phyloP scores from a whole-genome alignment of 2,113 vertebrate species.

The Hoplias malabaricus region DNA sequence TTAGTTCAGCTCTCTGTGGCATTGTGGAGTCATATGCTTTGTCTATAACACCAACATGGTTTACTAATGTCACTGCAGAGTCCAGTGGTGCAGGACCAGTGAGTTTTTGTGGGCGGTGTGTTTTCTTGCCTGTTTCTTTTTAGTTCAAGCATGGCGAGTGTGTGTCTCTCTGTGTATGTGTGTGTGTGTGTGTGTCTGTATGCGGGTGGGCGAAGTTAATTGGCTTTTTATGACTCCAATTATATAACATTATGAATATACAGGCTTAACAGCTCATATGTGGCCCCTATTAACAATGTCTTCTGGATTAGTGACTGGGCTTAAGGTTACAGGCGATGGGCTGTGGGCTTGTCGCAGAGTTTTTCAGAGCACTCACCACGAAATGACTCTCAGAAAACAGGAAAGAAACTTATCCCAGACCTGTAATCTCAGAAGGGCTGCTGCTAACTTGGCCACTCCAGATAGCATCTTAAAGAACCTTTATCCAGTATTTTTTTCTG shows the following conservation, averaged over 20 bases:
- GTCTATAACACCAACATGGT: background rate
- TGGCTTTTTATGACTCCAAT: slow-evolving; percentile 83
- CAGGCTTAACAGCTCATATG: slow-evolving; percentile 80
- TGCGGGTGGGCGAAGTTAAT: slow-evolving; percentile 71
- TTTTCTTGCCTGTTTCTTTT: slow-evolving; percentile 1
- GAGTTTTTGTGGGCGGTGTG: background rate
- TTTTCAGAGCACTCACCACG: slow-evolving; percentile 62
- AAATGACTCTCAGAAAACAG: slow-evolving; percentile 49
- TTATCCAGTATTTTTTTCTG: background rate
- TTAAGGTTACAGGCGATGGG: slow-evolving; percentile 72
- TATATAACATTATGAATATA: slow-evolving; percentile 83
- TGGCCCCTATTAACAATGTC: slow-evolving; percentile 82
- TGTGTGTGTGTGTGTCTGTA: slow-evolving; percentile 36
- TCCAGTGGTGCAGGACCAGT: slow-evolving; percentile 14
- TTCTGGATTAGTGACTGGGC: slow-evolving; percentile 78
- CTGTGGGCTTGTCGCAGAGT: slow-evolving; percentile 57
- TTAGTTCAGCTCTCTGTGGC: background rate
- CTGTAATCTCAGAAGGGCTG: slow-evolving; percentile 41
- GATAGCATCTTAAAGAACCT: slow-evolving; percentile 35
- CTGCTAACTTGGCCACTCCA: slow-evolving; percentile 37
- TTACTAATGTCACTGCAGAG: slow-evolving; percentile 1
- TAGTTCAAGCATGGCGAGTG: slow-evolving; percentile 1
- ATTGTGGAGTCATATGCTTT: background rate
- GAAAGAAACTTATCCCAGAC: slow-evolving; percentile 26
- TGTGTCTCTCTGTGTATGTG: slow-evolving; percentile 36